Evolutionary conservation across 2,888 invertebrate genomes (phyloP), one percentile per base, ranked within the genome.

Genomic region (Dermolepida albohirtum): DNA sequence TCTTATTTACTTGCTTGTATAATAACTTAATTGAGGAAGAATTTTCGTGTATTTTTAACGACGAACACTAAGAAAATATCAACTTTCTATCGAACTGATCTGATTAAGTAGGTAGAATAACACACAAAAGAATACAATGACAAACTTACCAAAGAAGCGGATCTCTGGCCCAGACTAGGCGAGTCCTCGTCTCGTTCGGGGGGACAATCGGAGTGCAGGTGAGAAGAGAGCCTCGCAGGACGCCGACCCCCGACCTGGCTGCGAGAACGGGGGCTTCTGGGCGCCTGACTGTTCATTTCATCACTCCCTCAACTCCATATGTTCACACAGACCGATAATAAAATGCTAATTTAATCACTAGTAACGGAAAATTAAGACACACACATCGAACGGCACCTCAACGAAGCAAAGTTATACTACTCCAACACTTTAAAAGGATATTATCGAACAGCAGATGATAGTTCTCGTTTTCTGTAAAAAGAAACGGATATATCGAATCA

Each of bases 61-160:
- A 22, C 4, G 22, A 2, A 22, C 22, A 4, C 22, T 22, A 22
- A 22, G 2, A 22, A 4, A 22, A 22, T 22, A 22, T 22, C 22
- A 22, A 22, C 4, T 22, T 22, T 4, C 22, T 1, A 1, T 34
- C 34, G 6, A 34, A 34, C 8, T 34, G 10, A 2, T 34, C 34
- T 34, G 22, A 8, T 11, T 49, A 16, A 11, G 11, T 22, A 49
- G 17, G 11, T 49, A 22, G 17, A 1, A 22, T 17, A n/a, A n/a
- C n/a, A n/a, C n/a, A 22, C n/a, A 22, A 17, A 51, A n/a, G 4
- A 50, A 22, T 50, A 22, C 22, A n/a, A 50, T 50, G 43, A 59
- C 70, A 49, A 40, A 74, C 77, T 78, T 69, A 78, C 78, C 76
- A 78, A 72, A 59, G 78, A 78, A 65, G 75, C 71, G 62, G 78